phyloP scores from a whole-genome alignment of 64 coral and sea anemone species.

The Anthopleura sola region DNA sequence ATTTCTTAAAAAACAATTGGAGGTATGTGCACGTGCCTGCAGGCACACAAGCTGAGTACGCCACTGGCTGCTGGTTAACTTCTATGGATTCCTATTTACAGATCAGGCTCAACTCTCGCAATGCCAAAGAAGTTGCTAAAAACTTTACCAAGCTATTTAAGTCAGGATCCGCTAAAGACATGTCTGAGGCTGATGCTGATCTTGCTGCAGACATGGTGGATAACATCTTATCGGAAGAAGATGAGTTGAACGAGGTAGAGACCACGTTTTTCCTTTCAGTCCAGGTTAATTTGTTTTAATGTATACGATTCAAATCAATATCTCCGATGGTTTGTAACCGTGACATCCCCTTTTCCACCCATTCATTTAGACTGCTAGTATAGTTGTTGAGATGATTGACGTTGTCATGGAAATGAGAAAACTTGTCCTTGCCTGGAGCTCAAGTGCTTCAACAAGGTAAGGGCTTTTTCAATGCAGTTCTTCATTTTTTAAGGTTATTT shows the following conservation, averaged over 20 bases:
- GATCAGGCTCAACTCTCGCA: slow-evolving; percentile 5
- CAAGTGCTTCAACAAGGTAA: slow-evolving; percentile 19
- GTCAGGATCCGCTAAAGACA: slow-evolving; percentile 3
- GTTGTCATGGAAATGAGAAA: slow-evolving; percentile 42
- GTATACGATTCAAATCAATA: too few relatives aligned
- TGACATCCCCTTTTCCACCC: too few relatives aligned
- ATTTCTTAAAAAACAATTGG: too few relatives aligned
- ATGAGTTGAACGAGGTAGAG: slow-evolving; percentile 46
- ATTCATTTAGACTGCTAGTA: background rate
- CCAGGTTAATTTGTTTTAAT: too few relatives aligned
- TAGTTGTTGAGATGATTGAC: background rate
- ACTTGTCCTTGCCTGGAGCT: background rate
- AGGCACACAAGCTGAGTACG: too few relatives aligned
- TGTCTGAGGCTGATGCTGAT: slow-evolving; percentile 46
- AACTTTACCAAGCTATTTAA: background rate
- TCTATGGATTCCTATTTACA: background rate
- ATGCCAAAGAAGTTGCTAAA: slow-evolving; percentile 5
- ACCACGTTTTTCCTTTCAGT: too few relatives aligned
- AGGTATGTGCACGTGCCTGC: too few relatives aligned
- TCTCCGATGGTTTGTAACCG: too few relatives aligned
- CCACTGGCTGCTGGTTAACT: too few relatives aligned
- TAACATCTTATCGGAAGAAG: slow-evolving; percentile 10
- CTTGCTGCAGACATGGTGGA: slow-evolving; percentile 35
- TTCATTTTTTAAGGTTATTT: too few relatives aligned
- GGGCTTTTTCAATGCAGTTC: too few relatives aligned